These are phyloP conservation scores for Eristalis pertinax DNA, from an alignment of 2,888 invertebrate genomes.

Conservation along the genomic window DNA sequence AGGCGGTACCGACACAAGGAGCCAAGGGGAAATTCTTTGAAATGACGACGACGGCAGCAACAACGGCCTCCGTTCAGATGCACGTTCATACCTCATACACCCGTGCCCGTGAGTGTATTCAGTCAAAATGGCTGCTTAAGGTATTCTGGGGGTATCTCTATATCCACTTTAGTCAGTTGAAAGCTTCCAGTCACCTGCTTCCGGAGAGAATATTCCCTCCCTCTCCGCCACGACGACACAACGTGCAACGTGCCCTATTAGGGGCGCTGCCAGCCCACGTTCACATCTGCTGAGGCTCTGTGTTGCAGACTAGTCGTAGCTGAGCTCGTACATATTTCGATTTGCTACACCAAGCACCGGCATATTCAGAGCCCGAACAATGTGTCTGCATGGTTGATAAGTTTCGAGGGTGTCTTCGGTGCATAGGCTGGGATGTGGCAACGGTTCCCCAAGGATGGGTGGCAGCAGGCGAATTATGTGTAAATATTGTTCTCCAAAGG, in stretches of 20 bases:
- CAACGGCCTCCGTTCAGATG: constrained; percentile 7
- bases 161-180: constrained; percentile 29
- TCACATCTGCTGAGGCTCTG: neutral
- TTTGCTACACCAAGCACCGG: constrained; percentile 1
- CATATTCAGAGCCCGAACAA: neutral
- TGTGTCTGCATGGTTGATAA: constrained; percentile 3
- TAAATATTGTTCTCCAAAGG: constrained; percentile 51
- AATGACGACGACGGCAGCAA: constrained; percentile 29
- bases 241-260: constrained; percentile 9
- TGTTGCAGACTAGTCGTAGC: neutral
- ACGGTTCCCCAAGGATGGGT: neutral
- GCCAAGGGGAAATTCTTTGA: constrained; percentile 30
- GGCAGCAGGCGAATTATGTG: constrained; percentile 42
- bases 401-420: neutral
- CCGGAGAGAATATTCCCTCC: neutral
- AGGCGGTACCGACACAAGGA: neutral
- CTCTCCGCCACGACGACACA: neutral
- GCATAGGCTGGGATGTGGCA: neutral
- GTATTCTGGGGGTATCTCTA: neutral
- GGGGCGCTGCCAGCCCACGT: neutral
- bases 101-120: constrained; percentile 9
- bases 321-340: constrained; percentile 3
- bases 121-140: constrained; percentile 20
- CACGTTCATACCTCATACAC: neutral
- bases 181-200: constrained; percentile 28